Conservation (phyloP, 2,113 vertebrate species). For the Hippocampus abdominalis region DNA sequence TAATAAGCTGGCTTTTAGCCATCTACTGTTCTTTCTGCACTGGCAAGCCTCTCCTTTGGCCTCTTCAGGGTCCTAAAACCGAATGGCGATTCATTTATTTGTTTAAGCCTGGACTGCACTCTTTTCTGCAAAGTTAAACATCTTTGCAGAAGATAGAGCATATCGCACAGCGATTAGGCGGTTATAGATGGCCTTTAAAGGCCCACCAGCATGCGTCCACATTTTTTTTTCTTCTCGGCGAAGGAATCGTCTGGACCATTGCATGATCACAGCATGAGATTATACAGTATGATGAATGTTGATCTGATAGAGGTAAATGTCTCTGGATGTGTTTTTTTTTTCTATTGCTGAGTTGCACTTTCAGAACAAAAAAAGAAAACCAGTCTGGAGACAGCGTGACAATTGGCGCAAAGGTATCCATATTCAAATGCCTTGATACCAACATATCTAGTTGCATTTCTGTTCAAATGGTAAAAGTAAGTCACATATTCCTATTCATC, state of each 20-base stretch:
- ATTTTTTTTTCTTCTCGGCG: conserved; percentile 24
- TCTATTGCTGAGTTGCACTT: background rate
- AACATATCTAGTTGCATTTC: background rate
- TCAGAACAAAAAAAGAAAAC: background rate
- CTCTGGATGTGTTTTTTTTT: background rate
- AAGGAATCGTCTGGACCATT: conserved; percentile 56
- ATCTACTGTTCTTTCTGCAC: conserved; percentile 16
- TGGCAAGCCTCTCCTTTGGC: conserved; percentile 4
- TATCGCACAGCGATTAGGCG: conserved; percentile 32
- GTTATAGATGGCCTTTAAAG: conserved; percentile 38
- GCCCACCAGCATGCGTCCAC: conserved; percentile 42
- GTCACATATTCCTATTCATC: background rate
- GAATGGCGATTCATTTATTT: conserved; percentile 7
- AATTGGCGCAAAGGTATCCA: background rate
- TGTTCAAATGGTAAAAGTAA: background rate
- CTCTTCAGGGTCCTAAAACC: conserved; percentile 22
- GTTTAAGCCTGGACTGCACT: conserved; percentile 1
- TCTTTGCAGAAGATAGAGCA: conserved; percentile 21
- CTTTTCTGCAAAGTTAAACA: conserved; percentile 20
- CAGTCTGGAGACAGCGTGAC: background rate
- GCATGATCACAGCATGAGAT: conserved; percentile 45
- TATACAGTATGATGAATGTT: conserved; percentile 26
- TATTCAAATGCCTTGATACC: background rate
- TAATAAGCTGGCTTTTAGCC: conserved; percentile 35
- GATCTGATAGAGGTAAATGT: conserved; percentile 17